phyloP scores from a whole-genome alignment of 2,113 vertebrate species.

The Crocuta crocuta region DNA sequence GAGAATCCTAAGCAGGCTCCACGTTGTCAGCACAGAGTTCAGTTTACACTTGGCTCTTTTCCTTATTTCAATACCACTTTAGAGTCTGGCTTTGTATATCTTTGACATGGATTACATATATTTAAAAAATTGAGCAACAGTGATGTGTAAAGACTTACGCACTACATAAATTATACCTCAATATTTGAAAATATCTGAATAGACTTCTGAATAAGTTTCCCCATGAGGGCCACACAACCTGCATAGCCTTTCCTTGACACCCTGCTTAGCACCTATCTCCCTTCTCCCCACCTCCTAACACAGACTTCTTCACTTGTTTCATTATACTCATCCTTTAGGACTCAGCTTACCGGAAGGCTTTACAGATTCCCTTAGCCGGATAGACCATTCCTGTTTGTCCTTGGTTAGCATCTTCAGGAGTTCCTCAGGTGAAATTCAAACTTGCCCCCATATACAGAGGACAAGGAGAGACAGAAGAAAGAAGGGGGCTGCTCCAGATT shows the following conservation, averaged over 20 bases:
- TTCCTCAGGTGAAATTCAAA: background rate
- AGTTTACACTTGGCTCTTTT: background rate
- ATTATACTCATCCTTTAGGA: background rate
- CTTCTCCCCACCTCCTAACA: background rate
- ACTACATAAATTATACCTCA: background rate
- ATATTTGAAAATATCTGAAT: background rate
- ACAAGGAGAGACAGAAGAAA: background rate
- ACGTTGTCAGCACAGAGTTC: background rate
- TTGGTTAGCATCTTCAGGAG: background rate
- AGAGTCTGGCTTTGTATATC: background rate
- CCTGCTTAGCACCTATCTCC: background rate
- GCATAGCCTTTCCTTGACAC: background rate
- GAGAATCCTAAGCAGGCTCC: too few species aligned
- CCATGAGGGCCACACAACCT: background rate
- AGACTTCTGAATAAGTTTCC: background rate
- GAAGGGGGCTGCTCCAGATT: background rate
- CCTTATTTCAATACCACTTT: background rate
- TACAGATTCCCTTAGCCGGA: background rate
- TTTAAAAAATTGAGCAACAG: conserved; percentile 16
- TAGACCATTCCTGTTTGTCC: background rate
- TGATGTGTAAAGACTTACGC: background rate
- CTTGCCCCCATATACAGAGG: background rate
- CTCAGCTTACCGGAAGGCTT: background rate
- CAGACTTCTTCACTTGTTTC: background rate
- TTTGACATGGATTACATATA: background rate